Percentiles rank a stretch among this genome's conserved stretches.
phyloP scores from a whole-genome alignment of 2,113 vertebrate genomes.

The Shinisaurus crocodilurus region DNA sequence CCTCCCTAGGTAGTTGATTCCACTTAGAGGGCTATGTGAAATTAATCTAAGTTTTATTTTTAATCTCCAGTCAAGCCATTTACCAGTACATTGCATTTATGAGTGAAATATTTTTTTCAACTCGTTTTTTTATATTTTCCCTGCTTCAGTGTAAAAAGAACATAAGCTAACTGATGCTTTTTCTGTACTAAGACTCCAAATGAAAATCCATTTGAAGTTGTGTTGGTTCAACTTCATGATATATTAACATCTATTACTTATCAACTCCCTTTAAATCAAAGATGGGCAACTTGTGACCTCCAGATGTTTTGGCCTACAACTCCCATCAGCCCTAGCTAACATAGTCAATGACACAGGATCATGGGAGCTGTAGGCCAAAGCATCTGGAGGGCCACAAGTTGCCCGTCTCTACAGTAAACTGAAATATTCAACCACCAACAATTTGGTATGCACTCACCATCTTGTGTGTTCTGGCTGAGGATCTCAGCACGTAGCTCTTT shows the following conservation, averaged over 20 bases:
- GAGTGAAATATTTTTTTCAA: neutral
- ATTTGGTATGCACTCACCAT: slow-evolving; percentile 80
- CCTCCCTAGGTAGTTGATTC: no score
- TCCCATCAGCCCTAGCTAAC: no score
- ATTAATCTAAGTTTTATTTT: neutral
- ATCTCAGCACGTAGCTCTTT: slow-evolving; percentile 83
- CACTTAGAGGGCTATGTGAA: neutral
- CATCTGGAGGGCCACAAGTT: no score
- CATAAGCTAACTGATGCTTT: neutral
- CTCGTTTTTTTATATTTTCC: neutral
- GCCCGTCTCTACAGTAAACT: neutral
- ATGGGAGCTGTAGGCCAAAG: no score
- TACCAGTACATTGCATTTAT: neutral
- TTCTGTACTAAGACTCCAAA: slow-evolving; percentile 1
- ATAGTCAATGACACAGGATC: no score
- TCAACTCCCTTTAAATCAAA: slow-evolving; percentile 3
- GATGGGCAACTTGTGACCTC: no score
- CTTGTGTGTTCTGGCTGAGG: slow-evolving; percentile 87
- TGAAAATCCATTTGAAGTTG: neutral
- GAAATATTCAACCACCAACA: slow-evolving; percentile 7
- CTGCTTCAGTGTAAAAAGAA: neutral
- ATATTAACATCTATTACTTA: slow-evolving; percentile 8
- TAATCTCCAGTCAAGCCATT: neutral
- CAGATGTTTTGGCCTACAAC: no score
- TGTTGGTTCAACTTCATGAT: no score